These are phyloP conservation scores for Cybosia mesomella DNA, from an alignment of 2,888 invertebrate species.

Conservation along the genomic window DNA sequence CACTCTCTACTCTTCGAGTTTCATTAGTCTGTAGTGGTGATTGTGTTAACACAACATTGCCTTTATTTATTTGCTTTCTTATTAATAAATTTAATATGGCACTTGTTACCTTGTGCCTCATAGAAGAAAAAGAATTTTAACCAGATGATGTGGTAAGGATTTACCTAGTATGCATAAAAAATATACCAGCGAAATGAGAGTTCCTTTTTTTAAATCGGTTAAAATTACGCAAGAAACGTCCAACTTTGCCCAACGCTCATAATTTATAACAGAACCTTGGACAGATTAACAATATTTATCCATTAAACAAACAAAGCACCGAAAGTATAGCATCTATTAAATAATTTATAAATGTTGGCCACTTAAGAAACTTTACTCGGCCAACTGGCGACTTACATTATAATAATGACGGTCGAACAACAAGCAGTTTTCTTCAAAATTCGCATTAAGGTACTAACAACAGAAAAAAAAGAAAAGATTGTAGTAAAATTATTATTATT, in stretches of 20 bases:
- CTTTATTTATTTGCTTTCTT: neutral
- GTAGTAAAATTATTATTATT: neutral
- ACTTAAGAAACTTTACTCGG: constrained; percentile 55
- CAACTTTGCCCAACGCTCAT: neutral
- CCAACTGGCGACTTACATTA: constrained; percentile 83
- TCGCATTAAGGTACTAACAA: constrained; percentile 72
- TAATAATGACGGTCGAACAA: constrained; percentile 78
- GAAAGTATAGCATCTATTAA: constrained; percentile 48
- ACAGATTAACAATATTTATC: constrained; percentile 43
- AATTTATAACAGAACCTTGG: constrained; percentile 18
- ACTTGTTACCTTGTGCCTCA: no score
- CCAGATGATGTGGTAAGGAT: no score
- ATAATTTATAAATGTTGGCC: constrained; percentile 57
- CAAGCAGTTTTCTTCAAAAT: constrained; percentile 70
- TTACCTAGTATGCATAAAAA: no score
- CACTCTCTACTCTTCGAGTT: constrained; percentile 9
- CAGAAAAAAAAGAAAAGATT: constrained; percentile 53
- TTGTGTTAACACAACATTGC: neutral
- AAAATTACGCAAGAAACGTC: neutral
- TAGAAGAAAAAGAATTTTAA: no score
- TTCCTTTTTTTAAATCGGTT: neutral
- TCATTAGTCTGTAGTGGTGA: neutral
- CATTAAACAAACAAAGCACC: constrained; percentile 43
- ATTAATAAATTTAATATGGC: neutral
- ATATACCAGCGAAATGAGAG: neutral